Conservation (phyloP, 1,140 invertebrate species). For the Eriosoma lanigerum region DNA sequence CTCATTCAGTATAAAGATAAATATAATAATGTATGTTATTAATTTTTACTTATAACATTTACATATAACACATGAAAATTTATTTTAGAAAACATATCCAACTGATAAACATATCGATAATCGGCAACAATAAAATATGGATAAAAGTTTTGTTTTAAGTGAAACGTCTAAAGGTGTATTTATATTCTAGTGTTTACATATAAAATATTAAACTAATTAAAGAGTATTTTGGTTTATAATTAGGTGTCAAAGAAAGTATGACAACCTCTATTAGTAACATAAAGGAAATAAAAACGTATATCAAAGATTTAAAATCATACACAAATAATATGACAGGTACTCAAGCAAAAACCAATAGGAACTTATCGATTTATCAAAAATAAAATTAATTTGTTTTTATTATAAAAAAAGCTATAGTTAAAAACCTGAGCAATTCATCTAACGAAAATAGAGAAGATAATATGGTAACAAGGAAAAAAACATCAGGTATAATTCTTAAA, state of each 20-base stretch:
- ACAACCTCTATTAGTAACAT: no score
- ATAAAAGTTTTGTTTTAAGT: background rate
- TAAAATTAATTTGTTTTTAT: background rate
- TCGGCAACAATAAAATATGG: background rate
- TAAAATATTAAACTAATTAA: background rate
- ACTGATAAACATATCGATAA: background rate
- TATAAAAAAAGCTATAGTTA: conserved; percentile 13
- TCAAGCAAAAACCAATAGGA: background rate
- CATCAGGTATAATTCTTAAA: background rate
- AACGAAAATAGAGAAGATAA: background rate
- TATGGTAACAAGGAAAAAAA: background rate
- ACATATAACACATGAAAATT: no score
- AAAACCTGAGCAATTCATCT: background rate
- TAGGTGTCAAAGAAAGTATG: background rate
- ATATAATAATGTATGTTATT: no score
- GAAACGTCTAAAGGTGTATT: background rate
- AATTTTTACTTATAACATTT: background rate
- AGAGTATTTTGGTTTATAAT: background rate
- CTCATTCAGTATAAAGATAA: background rate
- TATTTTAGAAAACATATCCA: background rate
- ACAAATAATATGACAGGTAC: conserved; percentile 8
- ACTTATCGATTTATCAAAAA: background rate
- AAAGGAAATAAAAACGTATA: background rate
- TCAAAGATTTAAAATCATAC: background rate
- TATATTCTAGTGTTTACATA: background rate